Evolutionary conservation across 2,113 vertebrate genomes (phyloP), one percentile per base, ranked within the genome.

Genomic region (Bufo gargarizans): DNA sequence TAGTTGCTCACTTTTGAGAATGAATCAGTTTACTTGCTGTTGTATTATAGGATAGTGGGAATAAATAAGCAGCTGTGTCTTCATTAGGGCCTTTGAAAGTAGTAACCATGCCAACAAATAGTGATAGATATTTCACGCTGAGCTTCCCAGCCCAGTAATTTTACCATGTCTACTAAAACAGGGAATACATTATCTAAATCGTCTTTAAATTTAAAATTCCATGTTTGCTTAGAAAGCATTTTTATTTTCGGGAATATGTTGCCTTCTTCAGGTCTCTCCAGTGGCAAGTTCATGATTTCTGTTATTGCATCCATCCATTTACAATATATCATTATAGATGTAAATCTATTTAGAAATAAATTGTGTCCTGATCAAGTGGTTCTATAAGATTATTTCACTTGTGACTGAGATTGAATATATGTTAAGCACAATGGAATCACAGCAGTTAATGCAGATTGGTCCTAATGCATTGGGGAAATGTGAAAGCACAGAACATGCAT

Each of bases 101-200:
- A 43, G 87, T 88, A 88, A 88, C 87, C 87, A 88, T 83, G 87
- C 79, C 87, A 88, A 88, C 80, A 77, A 83, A 83, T 83, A 83
- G 87, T 83, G 87, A 88, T 82, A 58, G 86, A 88, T 77, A 88
- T 53, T 88, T 82, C 22, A 43, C 65, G 69, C 87, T 88, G 71
- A 22, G 87, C 59, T 20, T 63, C 56, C 33, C 47, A 77, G 50
- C 56, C 69, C 71, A 53, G 13, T 83, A 83, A 83, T 88, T 83
- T 88, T 43, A 33, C 33, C 56, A 20, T 77, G 71, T 61, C 80
- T 55, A 65, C 58, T 77, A 53, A 88, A 83, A 67, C 81, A 88
- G 55, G n/a, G 63, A 61, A 87, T 45, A 77, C 49, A 67, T 67
- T 14, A 61, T 11, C n/a, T 20, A 58, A 71, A 45, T 71, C 12